These are phyloP conservation scores for Pogonognathellus flavescens DNA, from an alignment of 1,140 invertebrate genomes.

Conservation along the genomic window DNA sequence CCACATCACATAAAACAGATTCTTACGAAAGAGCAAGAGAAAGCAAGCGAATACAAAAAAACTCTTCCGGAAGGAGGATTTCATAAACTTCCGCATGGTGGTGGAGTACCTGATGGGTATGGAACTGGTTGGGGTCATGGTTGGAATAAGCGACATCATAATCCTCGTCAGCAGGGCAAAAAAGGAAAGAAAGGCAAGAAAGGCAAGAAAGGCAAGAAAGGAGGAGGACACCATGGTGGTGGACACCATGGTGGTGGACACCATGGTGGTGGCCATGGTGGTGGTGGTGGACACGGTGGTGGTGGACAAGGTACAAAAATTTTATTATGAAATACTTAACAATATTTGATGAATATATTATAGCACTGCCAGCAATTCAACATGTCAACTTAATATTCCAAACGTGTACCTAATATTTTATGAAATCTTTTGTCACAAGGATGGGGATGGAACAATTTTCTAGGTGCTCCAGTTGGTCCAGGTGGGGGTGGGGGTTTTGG, in stretches of 20 bases:
- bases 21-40: neutral
- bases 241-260: neutral
- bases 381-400: no score
- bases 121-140: constrained; percentile 20
- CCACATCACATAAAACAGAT: constrained; percentile 7
- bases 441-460: neutral
- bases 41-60: neutral
- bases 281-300: constrained; percentile 1
- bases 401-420: no score
- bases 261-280: neutral
- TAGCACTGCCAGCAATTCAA: no score
- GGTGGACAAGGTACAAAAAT: neutral
- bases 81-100: constrained; percentile 29
- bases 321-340: no score
- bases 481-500: neutral
- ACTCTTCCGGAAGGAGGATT: constrained; percentile 26
- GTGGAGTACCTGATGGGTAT: neutral
- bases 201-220: constrained; percentile 21
- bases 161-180: neutral
- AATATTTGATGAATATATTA: no score
- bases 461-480: neutral
- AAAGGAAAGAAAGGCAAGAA: constrained; percentile 7
- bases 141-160: neutral
- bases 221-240: neutral
- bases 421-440: neutral